These are phyloP conservation scores for Drosophila stalkeri DNA, from an alignment of 2,888 invertebrate genomes.

Conservation along the genomic window DNA sequence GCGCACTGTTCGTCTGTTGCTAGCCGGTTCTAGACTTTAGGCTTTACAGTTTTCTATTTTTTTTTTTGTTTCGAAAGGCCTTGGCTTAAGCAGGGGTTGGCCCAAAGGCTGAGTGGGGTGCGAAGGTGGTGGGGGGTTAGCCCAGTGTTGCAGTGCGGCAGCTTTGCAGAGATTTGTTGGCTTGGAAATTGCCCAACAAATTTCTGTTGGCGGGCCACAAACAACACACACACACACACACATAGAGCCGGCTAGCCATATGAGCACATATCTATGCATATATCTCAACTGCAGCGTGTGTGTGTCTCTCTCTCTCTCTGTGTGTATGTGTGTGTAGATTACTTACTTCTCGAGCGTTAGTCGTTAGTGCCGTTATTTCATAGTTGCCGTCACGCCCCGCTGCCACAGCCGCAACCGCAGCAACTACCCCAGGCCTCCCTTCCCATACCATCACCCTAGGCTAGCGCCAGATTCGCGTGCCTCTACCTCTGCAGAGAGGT, in stretches of 20 bases:
- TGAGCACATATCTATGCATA: constrained; percentile 73
- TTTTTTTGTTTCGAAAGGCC: background rate
- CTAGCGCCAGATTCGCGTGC: background rate
- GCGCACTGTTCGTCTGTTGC: constrained; percentile 14
- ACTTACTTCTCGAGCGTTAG: constrained; percentile 79
- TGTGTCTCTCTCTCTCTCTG: constrained; percentile 1
- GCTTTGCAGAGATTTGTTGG: constrained; percentile 80
- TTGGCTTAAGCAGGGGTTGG: constrained; percentile 9
- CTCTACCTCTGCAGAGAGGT: background rate
- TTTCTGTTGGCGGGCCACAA: constrained; percentile 79
- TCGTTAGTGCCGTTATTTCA: constrained; percentile 81
- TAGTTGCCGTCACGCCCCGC: constrained; percentile 76
- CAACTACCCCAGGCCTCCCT: background rate
- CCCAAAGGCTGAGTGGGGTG: background rate
- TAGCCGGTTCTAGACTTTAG: constrained; percentile 22
- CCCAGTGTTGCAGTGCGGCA: constrained; percentile 62
- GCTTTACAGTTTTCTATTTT: constrained; percentile 5
- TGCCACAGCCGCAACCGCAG: constrained; percentile 28
- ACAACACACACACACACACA: constrained; percentile 38
- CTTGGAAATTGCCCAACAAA: constrained; percentile 82
- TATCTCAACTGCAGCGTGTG: constrained; percentile 47
- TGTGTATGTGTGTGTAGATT: constrained; percentile 64
- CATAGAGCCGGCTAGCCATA: constrained; percentile 38
- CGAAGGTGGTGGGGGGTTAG: background rate
- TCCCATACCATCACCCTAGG: background rate